These are phyloP conservation scores for Heliconius hermathena DNA, from an alignment of 1,140 invertebrate species.

Conservation along the genomic window DNA sequence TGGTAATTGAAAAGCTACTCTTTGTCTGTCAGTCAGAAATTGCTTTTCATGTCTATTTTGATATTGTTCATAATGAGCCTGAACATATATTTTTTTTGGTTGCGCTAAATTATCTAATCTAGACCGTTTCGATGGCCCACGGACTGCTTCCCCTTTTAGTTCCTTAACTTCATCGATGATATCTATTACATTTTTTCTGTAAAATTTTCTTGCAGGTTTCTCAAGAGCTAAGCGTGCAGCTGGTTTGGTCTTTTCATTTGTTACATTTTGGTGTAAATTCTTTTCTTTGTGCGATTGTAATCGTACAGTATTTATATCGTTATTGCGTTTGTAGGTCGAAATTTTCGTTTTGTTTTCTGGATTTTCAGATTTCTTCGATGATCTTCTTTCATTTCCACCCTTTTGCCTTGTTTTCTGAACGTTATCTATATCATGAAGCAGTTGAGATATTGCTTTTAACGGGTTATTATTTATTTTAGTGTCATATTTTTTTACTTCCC, in stretches of 20 bases:
- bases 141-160: conserved; percentile 68
- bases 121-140: conserved; percentile 59
- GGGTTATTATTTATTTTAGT: conserved; percentile 55
- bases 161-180: conserved; percentile 71
- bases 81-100: conserved; percentile 61
- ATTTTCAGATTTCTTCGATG: conserved; percentile 46
- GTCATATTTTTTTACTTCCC: conserved; percentile 43
- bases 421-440: conserved; percentile 67
- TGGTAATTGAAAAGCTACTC: conserved; percentile 36
- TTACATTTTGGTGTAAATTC: conserved; percentile 32
- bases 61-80: conserved; percentile 59
- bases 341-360: conserved; percentile 45
- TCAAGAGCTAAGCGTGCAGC: conserved; percentile 15
- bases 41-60: conserved; percentile 52
- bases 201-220: conserved; percentile 41
- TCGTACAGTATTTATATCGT: not conserved
- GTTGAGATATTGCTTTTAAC: conserved; percentile 71
- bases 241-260: conserved; percentile 23
- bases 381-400: conserved; percentile 41
- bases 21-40: conserved; percentile 45
- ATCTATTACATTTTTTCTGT: conserved; percentile 57
- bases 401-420: conserved; percentile 61
- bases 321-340: conserved; percentile 37
- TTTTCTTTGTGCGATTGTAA: conserved; percentile 35
- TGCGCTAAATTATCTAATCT: conserved; percentile 68